Evolutionary conservation across 2,888 invertebrate species (phyloP).

Genomic region (Agrochola circellaris): DNA sequence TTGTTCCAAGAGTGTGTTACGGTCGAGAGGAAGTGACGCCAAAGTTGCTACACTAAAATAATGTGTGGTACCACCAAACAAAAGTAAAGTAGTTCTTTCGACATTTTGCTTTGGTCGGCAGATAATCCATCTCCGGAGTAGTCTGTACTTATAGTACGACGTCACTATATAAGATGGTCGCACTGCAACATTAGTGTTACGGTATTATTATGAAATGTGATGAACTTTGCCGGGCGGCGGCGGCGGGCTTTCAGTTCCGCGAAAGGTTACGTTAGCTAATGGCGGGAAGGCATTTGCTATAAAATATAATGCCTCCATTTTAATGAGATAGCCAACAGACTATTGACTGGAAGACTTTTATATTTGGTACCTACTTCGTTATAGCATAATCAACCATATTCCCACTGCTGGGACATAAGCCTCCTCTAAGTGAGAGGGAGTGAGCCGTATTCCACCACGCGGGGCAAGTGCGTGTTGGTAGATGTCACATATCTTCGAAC

Average conservation of each 20-base stretch:
- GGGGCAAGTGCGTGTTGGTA: too few relatives aligned
- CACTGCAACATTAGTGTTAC: slow-evolving; percentile 22
- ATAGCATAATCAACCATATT: too few relatives aligned
- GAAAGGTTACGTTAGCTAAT: slow-evolving; percentile 48
- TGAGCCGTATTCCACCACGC: too few relatives aligned
- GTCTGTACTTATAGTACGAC: not conserved
- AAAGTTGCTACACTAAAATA: not conserved
- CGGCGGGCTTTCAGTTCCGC: slow-evolving; percentile 62
- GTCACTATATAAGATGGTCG: slow-evolving; percentile 10
- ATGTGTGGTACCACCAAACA: not conserved
- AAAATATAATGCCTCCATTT: slow-evolving; percentile 29
- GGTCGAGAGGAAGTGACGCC: not conserved
- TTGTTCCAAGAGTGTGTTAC: not conserved
- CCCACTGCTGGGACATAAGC: too few relatives aligned
- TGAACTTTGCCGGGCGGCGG: slow-evolving; percentile 48
- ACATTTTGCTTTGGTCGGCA: not conserved
- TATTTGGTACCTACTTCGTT: not conserved
- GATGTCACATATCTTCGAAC: too few relatives aligned
- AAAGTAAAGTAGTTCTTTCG: not conserved
- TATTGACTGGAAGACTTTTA: not conserved
- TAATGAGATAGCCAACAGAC: not conserved
- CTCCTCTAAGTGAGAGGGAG: too few relatives aligned
- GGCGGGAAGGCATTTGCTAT: slow-evolving; percentile 13
- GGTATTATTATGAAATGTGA: slow-evolving; percentile 49
- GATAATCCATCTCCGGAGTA: not conserved